A percentile compares a stretch with the other conserved stretches of the same genome.
Evolutionary conservation across 2,113 vertebrate genomes (phyloP).

Genomic region (Pelmatolapia mariae): DNA sequence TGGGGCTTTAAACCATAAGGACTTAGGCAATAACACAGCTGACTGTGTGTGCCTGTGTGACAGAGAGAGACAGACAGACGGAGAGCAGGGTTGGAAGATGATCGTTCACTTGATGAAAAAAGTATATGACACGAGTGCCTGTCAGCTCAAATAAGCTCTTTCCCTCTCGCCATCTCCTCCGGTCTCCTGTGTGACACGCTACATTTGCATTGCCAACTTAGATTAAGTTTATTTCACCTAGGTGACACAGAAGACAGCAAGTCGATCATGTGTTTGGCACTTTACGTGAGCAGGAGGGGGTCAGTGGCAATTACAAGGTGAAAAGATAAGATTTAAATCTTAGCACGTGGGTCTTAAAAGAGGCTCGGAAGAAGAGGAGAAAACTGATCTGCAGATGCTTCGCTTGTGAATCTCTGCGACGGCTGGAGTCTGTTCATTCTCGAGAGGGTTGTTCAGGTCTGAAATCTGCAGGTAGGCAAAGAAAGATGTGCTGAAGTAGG

Average conservation of each 20-base stretch:
- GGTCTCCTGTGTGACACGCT: conserved; percentile 1
- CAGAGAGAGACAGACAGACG: not conserved
- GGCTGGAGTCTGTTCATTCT: not conserved
- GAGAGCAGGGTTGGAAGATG: not conserved
- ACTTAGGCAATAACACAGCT: conserved; percentile 5
- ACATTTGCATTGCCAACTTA: conserved; percentile 29
- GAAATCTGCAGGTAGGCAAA: not conserved
- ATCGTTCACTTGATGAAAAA: conserved; percentile 34
- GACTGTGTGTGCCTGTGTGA: not conserved
- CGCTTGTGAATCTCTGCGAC: not conserved
- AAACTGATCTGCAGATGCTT: not conserved
- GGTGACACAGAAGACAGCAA: not conserved
- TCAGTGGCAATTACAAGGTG: not conserved
- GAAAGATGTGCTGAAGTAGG: not conserved
- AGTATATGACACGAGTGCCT: conserved; percentile 32
- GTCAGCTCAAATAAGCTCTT: conserved; percentile 24
- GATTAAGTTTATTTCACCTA: conserved; percentile 4
- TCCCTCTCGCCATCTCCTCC: not conserved
- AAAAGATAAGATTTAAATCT: not conserved
- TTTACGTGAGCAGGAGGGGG: not conserved
- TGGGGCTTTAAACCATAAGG: conserved; percentile 17
- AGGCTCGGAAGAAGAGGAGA: not conserved
- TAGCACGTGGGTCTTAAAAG: not conserved
- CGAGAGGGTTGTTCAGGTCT: not conserved
- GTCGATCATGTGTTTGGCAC: not conserved